Evolutionary conservation across 2,797 vertebrate species (phyloP), one percentile per base, ranked within the genome.

Genomic region (Hirundo rustica): DNA sequence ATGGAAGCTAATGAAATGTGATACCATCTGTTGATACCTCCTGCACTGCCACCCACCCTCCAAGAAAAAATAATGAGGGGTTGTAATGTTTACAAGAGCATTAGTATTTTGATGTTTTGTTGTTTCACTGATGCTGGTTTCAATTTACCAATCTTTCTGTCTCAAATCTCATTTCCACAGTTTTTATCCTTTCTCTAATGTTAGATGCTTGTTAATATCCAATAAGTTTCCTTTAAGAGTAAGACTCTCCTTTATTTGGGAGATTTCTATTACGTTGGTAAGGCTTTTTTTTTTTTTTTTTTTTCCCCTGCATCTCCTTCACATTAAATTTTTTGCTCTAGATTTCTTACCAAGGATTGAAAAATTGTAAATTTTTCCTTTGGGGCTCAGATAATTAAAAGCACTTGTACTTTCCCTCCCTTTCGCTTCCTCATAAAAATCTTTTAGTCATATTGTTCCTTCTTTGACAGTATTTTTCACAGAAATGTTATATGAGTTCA

Each of bases 221-320:
- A 16, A 12, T 25, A 85, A 57, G 7, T 15, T 66, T 68, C 44
- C 22, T 30, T 7, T 26, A 30, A 29, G 11, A 44, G 5, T 47
- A 10, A 20, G 12, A 55, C 4, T 26, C 29, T 68, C 21, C 21
- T 75, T 60, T 68, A 18, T 11, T 73, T 53, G 5, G 5, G 10
- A 76, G 47, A 53, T 57, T 77, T 82, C n/a, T 27, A 9, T 11
- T 29, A 7, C 3, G 15, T 7, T 36, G 2, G 3, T 58, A 29
- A 65, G 7, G 2, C 1, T 2, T 1, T 58, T 1, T 36, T 27
- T 58, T 40, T 78, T 32, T 2, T 0, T 64, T 1, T 36, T 30
- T 58, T 40, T 78, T 29, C 38, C n/a, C n/a, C 23, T 78, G 11
- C 5, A 51, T 72, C 4, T 64, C 22, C 22, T 83, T 85, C 25